Conservation (phyloP, 2,888 invertebrate genomes). For the Lasioglossum figueresi region DNA sequence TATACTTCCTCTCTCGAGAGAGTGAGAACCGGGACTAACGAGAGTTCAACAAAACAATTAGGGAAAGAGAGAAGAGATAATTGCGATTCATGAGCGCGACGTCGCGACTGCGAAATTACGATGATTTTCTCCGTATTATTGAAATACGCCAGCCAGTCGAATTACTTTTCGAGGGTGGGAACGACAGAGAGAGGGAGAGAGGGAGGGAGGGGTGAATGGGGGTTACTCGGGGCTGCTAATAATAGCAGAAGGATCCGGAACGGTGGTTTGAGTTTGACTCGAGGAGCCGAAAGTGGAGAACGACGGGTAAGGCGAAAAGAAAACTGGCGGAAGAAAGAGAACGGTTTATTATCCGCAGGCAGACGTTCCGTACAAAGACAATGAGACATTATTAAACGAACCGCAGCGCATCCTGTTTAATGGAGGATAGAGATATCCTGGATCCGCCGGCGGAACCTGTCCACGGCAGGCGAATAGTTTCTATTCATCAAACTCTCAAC, state of each 20-base stretch:
- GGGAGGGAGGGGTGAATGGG: background rate
- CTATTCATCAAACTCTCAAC: background rate
- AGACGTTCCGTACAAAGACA: slow-evolving; percentile 59
- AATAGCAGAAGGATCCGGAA: slow-evolving; percentile 47
- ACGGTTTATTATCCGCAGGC: slow-evolving; percentile 62
- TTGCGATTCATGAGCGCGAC: slow-evolving; percentile 52
- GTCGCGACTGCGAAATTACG: slow-evolving; percentile 50
- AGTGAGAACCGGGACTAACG: slow-evolving; percentile 30
- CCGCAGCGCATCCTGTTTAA: slow-evolving; percentile 46
- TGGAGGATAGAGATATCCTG: slow-evolving; percentile 12
- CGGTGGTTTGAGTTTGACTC: slow-evolving; percentile 48
- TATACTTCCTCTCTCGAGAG: background rate
- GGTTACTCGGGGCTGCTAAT: slow-evolving; percentile 41
- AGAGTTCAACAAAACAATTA: slow-evolving; percentile 52
- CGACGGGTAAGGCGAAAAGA: slow-evolving; percentile 37
- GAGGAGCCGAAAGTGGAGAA: slow-evolving; percentile 48
- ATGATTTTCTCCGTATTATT: slow-evolving; percentile 57
- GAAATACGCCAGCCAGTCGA: slow-evolving; percentile 48
- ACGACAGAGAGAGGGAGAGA: background rate
- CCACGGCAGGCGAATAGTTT: background rate
- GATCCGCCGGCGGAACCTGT: background rate
- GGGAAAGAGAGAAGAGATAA: slow-evolving; percentile 20
- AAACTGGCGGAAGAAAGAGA: slow-evolving; percentile 26
- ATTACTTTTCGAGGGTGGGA: slow-evolving; percentile 49
- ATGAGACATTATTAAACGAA: slow-evolving; percentile 67